phyloP scores from a whole-genome alignment of 2,113 vertebrate genomes.

The Brevimyrus niger region DNA sequence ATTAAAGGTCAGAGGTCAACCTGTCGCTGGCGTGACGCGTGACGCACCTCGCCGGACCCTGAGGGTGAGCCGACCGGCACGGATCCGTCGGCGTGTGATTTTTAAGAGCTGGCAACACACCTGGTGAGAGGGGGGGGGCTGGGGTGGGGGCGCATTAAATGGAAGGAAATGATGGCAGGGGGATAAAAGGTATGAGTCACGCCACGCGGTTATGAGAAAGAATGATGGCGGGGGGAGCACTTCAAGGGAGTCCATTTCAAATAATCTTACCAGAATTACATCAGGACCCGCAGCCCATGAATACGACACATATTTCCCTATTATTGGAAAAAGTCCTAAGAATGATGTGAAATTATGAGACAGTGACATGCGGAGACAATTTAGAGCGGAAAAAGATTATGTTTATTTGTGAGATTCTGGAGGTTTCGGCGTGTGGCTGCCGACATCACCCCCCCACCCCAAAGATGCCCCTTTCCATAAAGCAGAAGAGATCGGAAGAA shows the following conservation, averaged over 20 bases:
- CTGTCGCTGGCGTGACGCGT: neutral
- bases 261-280: constrained; percentile 11
- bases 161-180: neutral
- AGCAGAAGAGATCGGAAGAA: too few species aligned
- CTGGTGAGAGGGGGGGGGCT: neutral
- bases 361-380: neutral
- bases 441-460: neutral
- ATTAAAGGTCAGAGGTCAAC: constrained; percentile 1
- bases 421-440: neutral
- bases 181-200: constrained; percentile 19
- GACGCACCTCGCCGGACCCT: neutral
- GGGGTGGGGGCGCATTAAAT: neutral
- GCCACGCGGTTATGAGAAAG: constrained; percentile 13
- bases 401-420: neutral
- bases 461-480: too few species aligned
- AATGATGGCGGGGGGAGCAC: constrained; percentile 9
- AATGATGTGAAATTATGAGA: neutral
- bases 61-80: neutral
- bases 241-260: neutral
- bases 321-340: neutral
- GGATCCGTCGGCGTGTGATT: neutral
- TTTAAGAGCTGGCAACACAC: neutral
- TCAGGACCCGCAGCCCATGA: neutral
- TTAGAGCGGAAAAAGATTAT: neutral
- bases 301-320: neutral